Percentiles rank a stretch among this genome's conserved stretches.
These are phyloP conservation scores for Poeciliopsis turrubarensis DNA, from an alignment of 2,113 vertebrate species.

Conservation along the genomic window DNA sequence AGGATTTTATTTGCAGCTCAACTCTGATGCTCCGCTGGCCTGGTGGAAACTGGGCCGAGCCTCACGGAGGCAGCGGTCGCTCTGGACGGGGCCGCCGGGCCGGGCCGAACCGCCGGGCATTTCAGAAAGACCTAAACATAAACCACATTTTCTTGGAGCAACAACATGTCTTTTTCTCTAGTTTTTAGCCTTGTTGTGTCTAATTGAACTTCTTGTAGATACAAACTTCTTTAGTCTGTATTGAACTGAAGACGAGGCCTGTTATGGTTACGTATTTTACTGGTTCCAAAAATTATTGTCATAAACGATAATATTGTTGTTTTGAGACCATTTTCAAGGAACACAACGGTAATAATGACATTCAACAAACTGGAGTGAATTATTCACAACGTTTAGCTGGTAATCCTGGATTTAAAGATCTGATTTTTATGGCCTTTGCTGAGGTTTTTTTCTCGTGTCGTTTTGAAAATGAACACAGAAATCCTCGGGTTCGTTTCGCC, in stretches of 20 bases:
- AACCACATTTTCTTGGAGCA: background rate
- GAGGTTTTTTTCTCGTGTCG: background rate
- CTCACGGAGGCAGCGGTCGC: conserved; percentile 11
- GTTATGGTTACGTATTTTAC: too few species aligned
- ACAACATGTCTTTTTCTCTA: background rate
- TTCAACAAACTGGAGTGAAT: background rate
- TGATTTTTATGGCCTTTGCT: too few species aligned
- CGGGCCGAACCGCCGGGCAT: background rate
- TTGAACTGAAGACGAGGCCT: too few species aligned
- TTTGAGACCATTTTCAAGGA: too few species aligned
- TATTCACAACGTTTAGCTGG: background rate
- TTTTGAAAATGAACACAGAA: background rate
- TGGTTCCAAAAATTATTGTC: too few species aligned
- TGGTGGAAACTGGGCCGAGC: conserved; percentile 24
- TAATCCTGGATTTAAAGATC: background rate
- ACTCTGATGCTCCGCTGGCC: background rate
- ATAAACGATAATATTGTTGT: too few species aligned
- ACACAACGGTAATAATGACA: too few species aligned
- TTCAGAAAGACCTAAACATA: background rate
- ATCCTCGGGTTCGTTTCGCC: too few species aligned
- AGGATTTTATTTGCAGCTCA: conserved; percentile 25
- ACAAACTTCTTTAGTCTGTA: too few species aligned
- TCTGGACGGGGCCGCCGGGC: background rate
- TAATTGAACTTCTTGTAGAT: too few species aligned
- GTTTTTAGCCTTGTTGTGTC: background rate